phyloP scores from a whole-genome alignment of 2,113 vertebrate genomes.

The Cinclus mexicanus region DNA sequence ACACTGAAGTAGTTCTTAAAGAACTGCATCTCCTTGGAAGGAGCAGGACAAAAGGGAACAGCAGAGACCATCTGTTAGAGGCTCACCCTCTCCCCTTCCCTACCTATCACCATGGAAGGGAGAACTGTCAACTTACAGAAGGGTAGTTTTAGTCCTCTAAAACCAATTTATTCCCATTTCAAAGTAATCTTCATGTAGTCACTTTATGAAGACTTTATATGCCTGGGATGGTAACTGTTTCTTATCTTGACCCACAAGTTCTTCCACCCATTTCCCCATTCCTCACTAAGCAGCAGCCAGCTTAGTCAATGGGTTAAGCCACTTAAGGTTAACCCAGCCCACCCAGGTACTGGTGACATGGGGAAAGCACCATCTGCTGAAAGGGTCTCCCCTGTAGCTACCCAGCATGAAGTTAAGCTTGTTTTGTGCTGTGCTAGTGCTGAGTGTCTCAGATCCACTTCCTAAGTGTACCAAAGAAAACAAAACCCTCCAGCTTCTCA shows the following conservation, averaged over 20 bases:
- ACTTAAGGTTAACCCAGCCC: background rate
- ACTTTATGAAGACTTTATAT: background rate
- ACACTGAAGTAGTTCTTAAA: background rate
- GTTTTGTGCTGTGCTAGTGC: background rate
- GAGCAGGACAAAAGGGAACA: background rate
- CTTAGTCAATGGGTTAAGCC: too few relatives aligned
- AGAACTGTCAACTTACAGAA: background rate
- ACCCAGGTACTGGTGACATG: fast-evolving
- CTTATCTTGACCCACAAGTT: background rate
- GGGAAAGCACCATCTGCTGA: background rate
- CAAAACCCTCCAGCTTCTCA: background rate
- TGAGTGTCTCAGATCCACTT: background rate
- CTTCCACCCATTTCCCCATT: background rate
- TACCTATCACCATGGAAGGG: too few relatives aligned
- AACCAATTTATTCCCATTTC: background rate
- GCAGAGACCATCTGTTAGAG: fast-evolving
- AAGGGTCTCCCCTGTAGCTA: background rate
- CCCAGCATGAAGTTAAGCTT: background rate
- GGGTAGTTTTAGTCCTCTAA: background rate
- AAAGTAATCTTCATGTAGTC: background rate
- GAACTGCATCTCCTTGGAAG: background rate
- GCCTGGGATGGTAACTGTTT: background rate
- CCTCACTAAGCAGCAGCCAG: background rate
- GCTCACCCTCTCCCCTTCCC: fast-evolving
- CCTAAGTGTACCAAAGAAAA: background rate